Evolutionary conservation across 2,113 vertebrate species (phyloP), one percentile per base, ranked within the genome.

Genomic region (Syngnathoides biaculeatus): DNA sequence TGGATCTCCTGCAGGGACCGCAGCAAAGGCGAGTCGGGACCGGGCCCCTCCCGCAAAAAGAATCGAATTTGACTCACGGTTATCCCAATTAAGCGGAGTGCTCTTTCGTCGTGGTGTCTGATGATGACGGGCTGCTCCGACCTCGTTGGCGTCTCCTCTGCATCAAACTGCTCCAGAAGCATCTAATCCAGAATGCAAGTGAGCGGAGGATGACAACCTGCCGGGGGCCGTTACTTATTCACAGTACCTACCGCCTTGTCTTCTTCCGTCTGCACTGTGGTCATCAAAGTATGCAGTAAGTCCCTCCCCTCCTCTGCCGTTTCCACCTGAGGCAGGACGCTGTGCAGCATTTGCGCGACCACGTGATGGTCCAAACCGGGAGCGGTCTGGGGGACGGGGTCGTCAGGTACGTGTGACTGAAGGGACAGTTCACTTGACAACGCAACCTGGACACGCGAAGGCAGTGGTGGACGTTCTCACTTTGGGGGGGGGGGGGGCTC

Each of bases 101-200:
- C 80, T 6, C 87, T 81, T 13, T 81, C 77, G 68, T 98, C 90
- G 0, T 94, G 94, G 71, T 90, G 92, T 78, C 92, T 93, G 80
- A 96, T 61, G 1, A 98, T 74, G 40, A 91, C 63, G 22, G 94
- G 94, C 1, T 87, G 82, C 19, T 70, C 75, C 3, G 67, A 5
- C 40, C 69, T 73, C 58, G 82, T 79, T 59, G 76, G 38, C 19
- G 11, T 47, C 55, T 78, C 40, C 15, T 56, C 60, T 17, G 50
- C 17, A 17, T 67, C 81, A 69, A 86, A 87, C 65, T 50, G 71
- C 17, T 77, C 67, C 48, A 67, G 22, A 6, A 92, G 40, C 22
- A 40, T 85, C 90, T 91, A 59, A 58, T n/a, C 70, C 43, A 67
- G 45, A 56, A 17, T 2, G 24, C 26, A 8, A 9, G 15, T 26